Conservation (phyloP, 2,888 invertebrate genomes). For the Tetranychus truncatus region DNA sequence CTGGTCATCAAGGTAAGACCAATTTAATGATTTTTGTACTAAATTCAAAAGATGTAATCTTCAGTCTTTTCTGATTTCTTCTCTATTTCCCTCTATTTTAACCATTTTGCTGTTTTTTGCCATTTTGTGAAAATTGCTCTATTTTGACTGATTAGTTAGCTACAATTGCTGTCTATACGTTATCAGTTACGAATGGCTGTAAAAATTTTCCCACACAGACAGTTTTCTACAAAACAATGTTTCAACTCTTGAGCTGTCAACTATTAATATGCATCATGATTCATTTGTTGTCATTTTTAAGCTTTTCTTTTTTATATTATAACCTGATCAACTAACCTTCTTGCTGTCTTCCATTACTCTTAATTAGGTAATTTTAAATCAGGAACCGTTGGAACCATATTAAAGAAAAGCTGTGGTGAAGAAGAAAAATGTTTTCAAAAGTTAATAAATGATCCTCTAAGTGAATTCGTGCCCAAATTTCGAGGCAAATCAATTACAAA, state of each 20-base stretch:
- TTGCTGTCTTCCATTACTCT: slow-evolving; percentile 20
- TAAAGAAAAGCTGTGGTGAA: slow-evolving; percentile 74
- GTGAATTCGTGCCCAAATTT: slow-evolving; percentile 27
- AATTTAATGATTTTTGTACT: neutral
- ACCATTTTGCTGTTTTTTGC: neutral
- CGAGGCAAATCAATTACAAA: slow-evolving; percentile 27
- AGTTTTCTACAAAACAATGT: neutral
- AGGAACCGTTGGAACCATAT: slow-evolving; percentile 73
- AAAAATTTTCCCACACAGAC: neutral
- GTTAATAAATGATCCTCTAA: slow-evolving; percentile 31
- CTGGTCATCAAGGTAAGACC: slow-evolving; percentile 60
- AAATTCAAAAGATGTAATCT: neutral
- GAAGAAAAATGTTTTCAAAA: slow-evolving; percentile 72
- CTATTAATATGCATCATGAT: neutral
- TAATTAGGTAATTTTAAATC: slow-evolving; percentile 63
- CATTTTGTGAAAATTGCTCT: neutral
- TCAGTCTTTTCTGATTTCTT: neutral
- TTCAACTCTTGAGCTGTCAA: neutral
- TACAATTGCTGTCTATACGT: too few relatives aligned
- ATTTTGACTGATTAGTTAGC: too few relatives aligned
- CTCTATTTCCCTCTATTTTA: too few relatives aligned
- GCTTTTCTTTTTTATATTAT: neutral
- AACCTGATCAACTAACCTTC: neutral
- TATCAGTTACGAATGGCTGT: neutral
- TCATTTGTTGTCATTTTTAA: neutral